These are phyloP conservation scores for Himantopus leucocephalus DNA, from an alignment of 2,113 vertebrate species.

Conservation along the genomic window DNA sequence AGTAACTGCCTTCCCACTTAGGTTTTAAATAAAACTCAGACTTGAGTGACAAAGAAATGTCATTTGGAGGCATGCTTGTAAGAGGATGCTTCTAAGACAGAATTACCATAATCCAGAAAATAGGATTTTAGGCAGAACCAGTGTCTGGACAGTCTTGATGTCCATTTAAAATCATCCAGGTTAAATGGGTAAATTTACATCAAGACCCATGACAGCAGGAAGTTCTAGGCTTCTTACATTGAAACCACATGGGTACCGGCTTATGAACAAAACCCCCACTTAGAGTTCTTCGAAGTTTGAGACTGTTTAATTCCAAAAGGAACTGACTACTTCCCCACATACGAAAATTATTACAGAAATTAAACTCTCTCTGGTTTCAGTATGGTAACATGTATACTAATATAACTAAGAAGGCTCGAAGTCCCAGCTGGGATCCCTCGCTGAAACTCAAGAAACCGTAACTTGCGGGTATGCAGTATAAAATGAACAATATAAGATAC, in stretches of 20 bases:
- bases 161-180: neutral
- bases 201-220: neutral
- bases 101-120: neutral
- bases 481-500: neutral
- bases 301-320: neutral
- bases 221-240: neutral
- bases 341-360: neutral
- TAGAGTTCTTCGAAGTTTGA: neutral
- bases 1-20: neutral
- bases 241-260: neutral
- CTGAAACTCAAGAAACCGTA: neutral
- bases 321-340: neutral
- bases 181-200: neutral
- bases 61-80: neutral
- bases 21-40: neutral
- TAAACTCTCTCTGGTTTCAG: neutral
- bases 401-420: neutral
- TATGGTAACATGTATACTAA: neutral
- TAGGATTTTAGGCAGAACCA: neutral
- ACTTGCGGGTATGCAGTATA: fast-evolving
- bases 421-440: fast-evolving
- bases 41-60: neutral
- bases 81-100: neutral
- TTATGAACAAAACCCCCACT: neutral
- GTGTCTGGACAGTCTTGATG: neutral